These are phyloP conservation scores for Achatina immaculata DNA, from an alignment of 1,140 invertebrate species.

Conservation along the genomic window DNA sequence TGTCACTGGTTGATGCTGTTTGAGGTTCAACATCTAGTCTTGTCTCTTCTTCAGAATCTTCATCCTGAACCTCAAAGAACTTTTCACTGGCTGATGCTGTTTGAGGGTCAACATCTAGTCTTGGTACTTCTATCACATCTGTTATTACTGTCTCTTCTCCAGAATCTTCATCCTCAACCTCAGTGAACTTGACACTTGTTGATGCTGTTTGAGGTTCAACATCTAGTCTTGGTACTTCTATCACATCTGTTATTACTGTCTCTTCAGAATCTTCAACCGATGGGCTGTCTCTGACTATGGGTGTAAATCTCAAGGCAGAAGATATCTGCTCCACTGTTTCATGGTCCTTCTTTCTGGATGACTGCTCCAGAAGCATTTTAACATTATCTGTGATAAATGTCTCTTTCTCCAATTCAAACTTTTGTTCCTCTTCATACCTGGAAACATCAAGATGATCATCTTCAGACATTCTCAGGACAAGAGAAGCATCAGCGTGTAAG, in stretches of 20 bases:
- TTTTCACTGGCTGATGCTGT: too few relatives aligned
- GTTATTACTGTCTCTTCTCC: too few relatives aligned
- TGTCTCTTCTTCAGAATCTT: too few relatives aligned
- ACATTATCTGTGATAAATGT: not conserved
- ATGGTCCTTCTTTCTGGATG: not conserved
- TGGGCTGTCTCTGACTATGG: not conserved
- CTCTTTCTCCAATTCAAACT: not conserved
- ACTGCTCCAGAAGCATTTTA: not conserved
- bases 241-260: not conserved
- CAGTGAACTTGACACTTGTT: too few relatives aligned
- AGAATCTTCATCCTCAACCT: too few relatives aligned
- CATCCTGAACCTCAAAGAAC: too few relatives aligned
- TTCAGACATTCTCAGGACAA: not conserved
- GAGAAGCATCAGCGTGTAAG: too few relatives aligned
- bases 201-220: too few relatives aligned
- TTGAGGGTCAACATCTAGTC: too few relatives aligned
- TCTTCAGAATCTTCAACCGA: not conserved
- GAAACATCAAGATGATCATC: not conserved
- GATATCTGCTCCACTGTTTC: not conserved
- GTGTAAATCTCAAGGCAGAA: not conserved
- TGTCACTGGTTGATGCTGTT: too few relatives aligned
- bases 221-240: not conserved
- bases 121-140: too few relatives aligned
- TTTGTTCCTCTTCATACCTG: not conserved
- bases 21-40: too few relatives aligned